A percentile compares a stretch with the other conserved stretches of the same genome.
These are phyloP conservation scores for Automeris io DNA, from an alignment of 2,888 invertebrate genomes.

Conservation along the genomic window DNA sequence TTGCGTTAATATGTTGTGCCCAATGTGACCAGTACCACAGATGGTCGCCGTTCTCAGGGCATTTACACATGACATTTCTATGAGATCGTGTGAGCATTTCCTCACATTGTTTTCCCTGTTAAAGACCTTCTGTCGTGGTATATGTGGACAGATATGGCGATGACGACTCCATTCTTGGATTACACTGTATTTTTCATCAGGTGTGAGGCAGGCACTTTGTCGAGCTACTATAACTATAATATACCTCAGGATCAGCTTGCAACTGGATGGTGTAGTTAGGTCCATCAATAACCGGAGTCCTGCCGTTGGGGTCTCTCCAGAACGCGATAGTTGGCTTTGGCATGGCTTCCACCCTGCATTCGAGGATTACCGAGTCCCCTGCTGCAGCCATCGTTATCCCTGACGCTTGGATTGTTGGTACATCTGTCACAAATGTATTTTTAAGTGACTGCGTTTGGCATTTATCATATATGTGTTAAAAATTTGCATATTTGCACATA, in stretches of 20 bases:
- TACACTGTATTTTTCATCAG: too few species aligned
- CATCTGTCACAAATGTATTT: slow-evolving; percentile 74
- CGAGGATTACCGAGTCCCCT: slow-evolving; percentile 85
- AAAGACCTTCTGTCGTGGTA: too few species aligned
- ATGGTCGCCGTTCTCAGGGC: too few species aligned
- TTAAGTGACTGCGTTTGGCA: neutral
- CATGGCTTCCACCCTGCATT: slow-evolving; percentile 86
- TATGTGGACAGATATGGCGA: too few species aligned
- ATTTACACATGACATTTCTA: too few species aligned
- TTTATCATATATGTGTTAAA: neutral
- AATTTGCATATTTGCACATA: too few species aligned
- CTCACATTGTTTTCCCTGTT: too few species aligned
- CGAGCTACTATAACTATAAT: slow-evolving; percentile 4
- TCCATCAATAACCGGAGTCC: slow-evolving; percentile 86
- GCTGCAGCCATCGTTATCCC: slow-evolving; percentile 86
- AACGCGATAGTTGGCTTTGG: slow-evolving; percentile 89
- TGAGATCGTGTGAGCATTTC: too few species aligned
- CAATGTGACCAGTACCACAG: too few species aligned
- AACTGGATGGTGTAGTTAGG: slow-evolving; percentile 83
- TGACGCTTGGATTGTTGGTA: slow-evolving; percentile 85
- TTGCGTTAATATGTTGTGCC: too few species aligned
- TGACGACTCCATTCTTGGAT: too few species aligned
- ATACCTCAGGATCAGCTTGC: slow-evolving; percentile 76
- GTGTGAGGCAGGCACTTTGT: too few species aligned
- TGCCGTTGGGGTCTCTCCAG: slow-evolving; percentile 86